Evolutionary conservation across 23 tunicate genomes (phyloP), one percentile per base, ranked within the genome.

Genomic region (Oikopleura vanhoeffeni): DNA sequence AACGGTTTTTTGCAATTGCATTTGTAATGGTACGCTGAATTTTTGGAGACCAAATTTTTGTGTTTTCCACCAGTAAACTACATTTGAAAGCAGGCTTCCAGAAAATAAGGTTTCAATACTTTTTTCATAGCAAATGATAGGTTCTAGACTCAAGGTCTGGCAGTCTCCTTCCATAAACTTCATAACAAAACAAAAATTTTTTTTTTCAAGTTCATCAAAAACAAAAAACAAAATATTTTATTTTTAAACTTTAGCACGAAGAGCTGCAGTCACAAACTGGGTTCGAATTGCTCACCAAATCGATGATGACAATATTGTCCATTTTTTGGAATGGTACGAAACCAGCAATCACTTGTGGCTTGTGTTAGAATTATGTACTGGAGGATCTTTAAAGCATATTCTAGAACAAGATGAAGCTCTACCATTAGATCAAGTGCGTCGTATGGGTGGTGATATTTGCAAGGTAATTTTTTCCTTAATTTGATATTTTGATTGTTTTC

Each of bases 211-310:
- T 88, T 94, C 67, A 76, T 90, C 41, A 90, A 91, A 84, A 90
- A 90, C 24, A 91, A 94, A 85, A 94, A 94, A n/a, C n/a, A n/a
- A n/a, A n/a, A n/a, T n/a, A n/a, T n/a, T n/a, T n/a, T n/a, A n/a
- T n/a, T n/a, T n/a, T n/a, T n/a, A n/a, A n/a, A n/a, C n/a, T n/a
- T n/a, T n/a, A 83, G 84, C 76, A 75, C 83, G 86, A 86, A 83
- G 99, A 60, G 91, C 96, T 49, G 94, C 99, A 33, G 86, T 94
- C 0, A 94, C 99, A n/a, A 94, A 94, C 49, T 94, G 99, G 99
- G 99, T 94, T 82, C 88, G 99, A 13, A 76, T 94, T 0, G 85
- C 89, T 2, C 99, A 94, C 87, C 96, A 94, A 84, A 57, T 94
- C 8, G 85, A 87, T 13, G 90, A 91, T 88, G 83, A 88, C 3